Evolutionary conservation across 2,888 invertebrate genomes (phyloP), one percentile per base, ranked within the genome.

Genomic region (Melipona bicolor): DNA sequence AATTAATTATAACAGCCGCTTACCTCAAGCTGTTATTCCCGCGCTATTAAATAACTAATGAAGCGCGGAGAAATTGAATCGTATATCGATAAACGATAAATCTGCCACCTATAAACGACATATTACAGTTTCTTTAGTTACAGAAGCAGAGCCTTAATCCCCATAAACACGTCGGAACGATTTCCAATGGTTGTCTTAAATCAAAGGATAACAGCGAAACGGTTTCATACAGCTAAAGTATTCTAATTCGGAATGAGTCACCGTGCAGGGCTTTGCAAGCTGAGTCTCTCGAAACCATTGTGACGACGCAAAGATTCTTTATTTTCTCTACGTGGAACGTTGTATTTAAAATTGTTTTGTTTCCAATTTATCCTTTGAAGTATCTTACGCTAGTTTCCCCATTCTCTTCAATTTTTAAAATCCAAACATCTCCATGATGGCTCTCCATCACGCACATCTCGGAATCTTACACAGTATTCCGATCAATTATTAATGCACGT

Each of bases 31-130:
- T 15, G 64, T 64, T 52, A 64, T 74, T 54, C 64, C 71, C 49
- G 24, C 19, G 36, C 36, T 64, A 36, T 62, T 64, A 52, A 74
- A 74, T 74, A 36, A 19, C 52, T 64, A 74, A 74, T 17, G 52
- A 52, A 74, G 52, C 19, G 52, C 36, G 19, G 74, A 24, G 52
- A 54, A 74, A 64, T 74, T 74, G 64, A 74, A 62, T 64, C 62
- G 15, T 59, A 59, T 59, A 59, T 73, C 32, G 62, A 4, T 15
- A 62, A 24, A 24, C 43, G 71, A 43, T 71, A 71, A 56, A 43
- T 32, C 62, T 11, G n/a, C 17, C n/a, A 17, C 50, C 15, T 62
- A 50, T 32, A 52, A 73, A 62, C 70, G n/a, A 71, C 72, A 21
- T n/a, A 27, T 73, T 62, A 74, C 64, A 59, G 56, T 59, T 59